phyloP scores from a whole-genome alignment of 23 tunicate species.

The Diplosoma virens region DNA sequence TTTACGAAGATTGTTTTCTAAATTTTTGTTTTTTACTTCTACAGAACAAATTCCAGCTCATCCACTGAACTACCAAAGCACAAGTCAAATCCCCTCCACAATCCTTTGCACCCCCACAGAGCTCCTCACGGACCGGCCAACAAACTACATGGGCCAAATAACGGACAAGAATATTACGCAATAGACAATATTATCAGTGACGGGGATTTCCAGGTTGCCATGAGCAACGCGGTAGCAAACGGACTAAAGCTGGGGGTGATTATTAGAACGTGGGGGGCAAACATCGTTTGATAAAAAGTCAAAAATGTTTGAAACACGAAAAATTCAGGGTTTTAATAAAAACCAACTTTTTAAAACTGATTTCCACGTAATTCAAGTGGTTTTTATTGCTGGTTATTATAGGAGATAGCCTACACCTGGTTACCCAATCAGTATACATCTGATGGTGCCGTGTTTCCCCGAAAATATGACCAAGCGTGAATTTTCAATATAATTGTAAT shows the following conservation, averaged over 20 bases:
- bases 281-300: slow-evolving; percentile 18
- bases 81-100: neutral
- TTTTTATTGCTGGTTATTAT: too few species aligned
- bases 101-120: slow-evolving; percentile 49
- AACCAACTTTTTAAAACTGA: too few species aligned
- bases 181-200: slow-evolving; percentile 98
- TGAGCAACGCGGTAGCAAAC: slow-evolving; percentile 70
- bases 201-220: slow-evolving; percentile 94
- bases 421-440: too few species aligned
- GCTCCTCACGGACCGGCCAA: slow-evolving; percentile 87
- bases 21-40: too few species aligned
- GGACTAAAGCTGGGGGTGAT: slow-evolving; percentile 95
- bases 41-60: slow-evolving; percentile 19
- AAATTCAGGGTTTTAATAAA: too few species aligned
- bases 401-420: too few species aligned
- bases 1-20: too few species aligned
- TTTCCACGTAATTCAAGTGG: too few species aligned
- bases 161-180: slow-evolving; percentile 97
- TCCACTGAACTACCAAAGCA: neutral
- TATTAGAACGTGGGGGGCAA: slow-evolving; percentile 82
- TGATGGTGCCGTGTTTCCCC: too few species aligned
- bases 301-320: too few species aligned
- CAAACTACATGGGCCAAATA: slow-evolving; percentile 85
- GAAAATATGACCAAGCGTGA: too few species aligned
- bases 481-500: too few species aligned